These are phyloP conservation scores for Lasiurus borealis DNA, from an alignment of 2,113 vertebrate species.

Conservation along the genomic window DNA sequence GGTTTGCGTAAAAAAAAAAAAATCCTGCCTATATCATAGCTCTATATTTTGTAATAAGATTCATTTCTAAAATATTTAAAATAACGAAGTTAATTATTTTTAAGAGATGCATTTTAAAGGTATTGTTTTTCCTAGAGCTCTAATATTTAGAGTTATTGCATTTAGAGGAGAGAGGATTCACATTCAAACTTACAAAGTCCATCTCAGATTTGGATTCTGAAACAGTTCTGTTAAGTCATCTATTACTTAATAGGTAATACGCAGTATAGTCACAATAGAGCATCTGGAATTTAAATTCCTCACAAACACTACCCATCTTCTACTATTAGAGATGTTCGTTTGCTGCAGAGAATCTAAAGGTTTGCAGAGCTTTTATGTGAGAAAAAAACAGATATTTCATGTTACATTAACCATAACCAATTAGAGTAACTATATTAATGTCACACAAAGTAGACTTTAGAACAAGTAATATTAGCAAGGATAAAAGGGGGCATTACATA, in stretches of 20 bases:
- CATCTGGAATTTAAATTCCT: neutral
- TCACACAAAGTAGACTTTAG: neutral
- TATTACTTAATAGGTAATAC: neutral
- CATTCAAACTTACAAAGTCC: neutral
- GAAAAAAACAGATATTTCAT: neutral
- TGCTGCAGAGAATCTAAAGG: neutral
- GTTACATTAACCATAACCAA: constrained; percentile 11
- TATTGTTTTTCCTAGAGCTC: constrained; percentile 30
- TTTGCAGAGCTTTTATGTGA: neutral
- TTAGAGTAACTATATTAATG: neutral
- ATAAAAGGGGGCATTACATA: neutral
- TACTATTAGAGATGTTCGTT: neutral
- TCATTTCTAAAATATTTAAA: constrained; percentile 27
- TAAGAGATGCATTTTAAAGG: neutral
- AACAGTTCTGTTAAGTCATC: neutral
- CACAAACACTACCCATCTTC: neutral
- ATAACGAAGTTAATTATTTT: constrained; percentile 21
- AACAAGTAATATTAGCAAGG: neutral
- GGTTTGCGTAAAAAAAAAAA: constrained; percentile 30
- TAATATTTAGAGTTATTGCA: neutral
- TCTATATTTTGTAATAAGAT: constrained; percentile 33
- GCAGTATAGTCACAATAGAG: neutral
- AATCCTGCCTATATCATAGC: neutral
- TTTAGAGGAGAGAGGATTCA: neutral
- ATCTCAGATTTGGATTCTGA: neutral